A percentile compares a stretch with the other conserved stretches of the same genome.
Conservation (phyloP, 2,113 vertebrate species). For the Phrynosoma blainvillii region DNA sequence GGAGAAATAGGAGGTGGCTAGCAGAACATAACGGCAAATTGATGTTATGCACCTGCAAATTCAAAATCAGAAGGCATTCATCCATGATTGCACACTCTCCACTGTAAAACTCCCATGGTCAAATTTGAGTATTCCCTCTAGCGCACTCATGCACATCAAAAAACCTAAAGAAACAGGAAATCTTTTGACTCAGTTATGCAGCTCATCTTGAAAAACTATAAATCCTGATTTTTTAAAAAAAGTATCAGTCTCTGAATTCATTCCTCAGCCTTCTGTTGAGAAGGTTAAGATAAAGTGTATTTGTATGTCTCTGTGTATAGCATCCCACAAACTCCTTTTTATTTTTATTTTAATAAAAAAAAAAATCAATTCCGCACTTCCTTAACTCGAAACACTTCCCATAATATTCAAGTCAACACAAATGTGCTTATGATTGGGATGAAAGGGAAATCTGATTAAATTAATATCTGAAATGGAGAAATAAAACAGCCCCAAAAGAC, state of each 20-base stretch:
- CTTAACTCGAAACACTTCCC: not conserved
- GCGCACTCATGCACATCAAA: not conserved
- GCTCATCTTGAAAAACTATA: not conserved
- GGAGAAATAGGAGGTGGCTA: not conserved
- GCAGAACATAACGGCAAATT: not conserved
- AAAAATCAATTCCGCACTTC: not conserved
- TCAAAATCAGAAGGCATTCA: not conserved
- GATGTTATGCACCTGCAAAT: not conserved
- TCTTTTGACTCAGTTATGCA: not conserved
- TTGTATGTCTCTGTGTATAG: too few relatives aligned
- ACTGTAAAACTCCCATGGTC: not conserved
- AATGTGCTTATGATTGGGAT: not conserved
- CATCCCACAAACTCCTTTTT: not conserved
- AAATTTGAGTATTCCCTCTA: not conserved
- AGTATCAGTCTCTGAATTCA: too few relatives aligned
- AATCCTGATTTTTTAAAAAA: not conserved
- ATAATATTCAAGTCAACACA: not conserved
- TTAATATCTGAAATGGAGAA: not conserved
- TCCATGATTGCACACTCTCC: not conserved
- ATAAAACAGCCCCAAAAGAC: not conserved
- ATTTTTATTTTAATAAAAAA: not conserved
- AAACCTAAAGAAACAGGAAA: too few relatives aligned
- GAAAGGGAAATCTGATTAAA: not conserved
- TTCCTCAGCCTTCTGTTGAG: too few relatives aligned
- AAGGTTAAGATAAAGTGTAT: too few relatives aligned